Percentiles rank a stretch among this genome's conserved stretches.
Evolutionary conservation across 2,888 invertebrate species (phyloP).

Genomic region (Phengaris alcon): DNA sequence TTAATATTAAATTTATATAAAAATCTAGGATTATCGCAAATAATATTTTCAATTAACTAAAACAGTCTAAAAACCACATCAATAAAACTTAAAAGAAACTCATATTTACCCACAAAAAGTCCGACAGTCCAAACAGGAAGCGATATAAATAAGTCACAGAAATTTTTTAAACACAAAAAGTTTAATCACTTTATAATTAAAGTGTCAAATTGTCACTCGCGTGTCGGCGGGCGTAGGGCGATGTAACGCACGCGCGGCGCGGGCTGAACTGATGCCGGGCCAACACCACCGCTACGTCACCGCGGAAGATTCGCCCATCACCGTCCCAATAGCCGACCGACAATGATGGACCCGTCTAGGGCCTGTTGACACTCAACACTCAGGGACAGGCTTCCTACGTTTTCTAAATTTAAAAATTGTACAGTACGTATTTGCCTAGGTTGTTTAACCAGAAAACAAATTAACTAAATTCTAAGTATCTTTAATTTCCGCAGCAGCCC

Average conservation of each 20-base stretch:
- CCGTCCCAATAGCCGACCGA: conserved; percentile 31
- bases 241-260: conserved; percentile 64
- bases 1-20: no score
- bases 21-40: no score
- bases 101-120: neutral
- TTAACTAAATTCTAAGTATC: no score
- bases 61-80: neutral
- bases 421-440: no score
- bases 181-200: conserved; percentile 34
- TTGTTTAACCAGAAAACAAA: no score
- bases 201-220: conserved; percentile 62
- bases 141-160: conserved; percentile 24
- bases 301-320: conserved; percentile 51
- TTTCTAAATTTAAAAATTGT: no score
- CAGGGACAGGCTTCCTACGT: neutral
- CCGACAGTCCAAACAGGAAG: conserved; percentile 11
- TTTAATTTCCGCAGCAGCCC: no score
- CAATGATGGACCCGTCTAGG: neutral
- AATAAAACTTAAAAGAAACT: neutral
- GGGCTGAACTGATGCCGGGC: conserved; percentile 58
- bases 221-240: conserved; percentile 56
- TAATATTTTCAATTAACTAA: neutral
- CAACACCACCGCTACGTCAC: conserved; percentile 50
- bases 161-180: conserved; percentile 42
- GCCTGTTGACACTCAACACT: neutral